Percentiles rank a stretch among this genome's conserved stretches.
These are phyloP conservation scores for Chromis chromis DNA, from an alignment of 2,797 vertebrate species.

Conservation along the genomic window DNA sequence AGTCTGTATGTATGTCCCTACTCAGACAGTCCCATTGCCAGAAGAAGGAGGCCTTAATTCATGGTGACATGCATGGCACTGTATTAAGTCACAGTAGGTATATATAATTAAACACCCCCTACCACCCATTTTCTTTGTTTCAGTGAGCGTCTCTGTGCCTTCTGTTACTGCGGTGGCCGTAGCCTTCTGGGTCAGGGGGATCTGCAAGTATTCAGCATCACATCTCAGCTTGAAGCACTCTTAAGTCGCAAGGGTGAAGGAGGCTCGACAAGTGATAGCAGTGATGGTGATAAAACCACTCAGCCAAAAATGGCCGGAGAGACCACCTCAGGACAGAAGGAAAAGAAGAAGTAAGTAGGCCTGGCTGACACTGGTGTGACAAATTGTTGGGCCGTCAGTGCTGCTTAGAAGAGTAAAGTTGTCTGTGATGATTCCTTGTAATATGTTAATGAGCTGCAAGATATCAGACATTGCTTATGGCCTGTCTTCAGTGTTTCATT, in stretches of 20 bases:
- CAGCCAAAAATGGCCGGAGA: slow-evolving; percentile 73
- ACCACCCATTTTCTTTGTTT: slow-evolving; percentile 62
- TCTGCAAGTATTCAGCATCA: slow-evolving; percentile 90
- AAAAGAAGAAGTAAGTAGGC: slow-evolving; percentile 81
- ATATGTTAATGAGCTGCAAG: slow-evolving; percentile 39
- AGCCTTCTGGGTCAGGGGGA: slow-evolving; percentile 98
- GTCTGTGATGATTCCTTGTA: slow-evolving; percentile 33
- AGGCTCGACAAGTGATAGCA: slow-evolving; percentile 73
- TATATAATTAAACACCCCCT: slow-evolving; percentile 74
- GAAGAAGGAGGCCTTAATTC: slow-evolving; percentile 67
- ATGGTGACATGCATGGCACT: slow-evolving; percentile 57
- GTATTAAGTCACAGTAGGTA: slow-evolving; percentile 68
- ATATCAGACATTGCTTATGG: slow-evolving; percentile 2
- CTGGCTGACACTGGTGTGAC: slow-evolving; percentile 14
- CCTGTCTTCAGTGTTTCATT: not conserved
- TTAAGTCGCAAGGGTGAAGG: slow-evolving; percentile 66
- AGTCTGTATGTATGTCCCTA: slow-evolving; percentile 31
- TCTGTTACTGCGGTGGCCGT: slow-evolving; percentile 96
- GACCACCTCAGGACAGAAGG: slow-evolving; percentile 81
- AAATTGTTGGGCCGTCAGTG: slow-evolving; percentile 29
- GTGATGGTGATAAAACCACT: slow-evolving; percentile 80
- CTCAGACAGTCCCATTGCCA: slow-evolving; percentile 24
- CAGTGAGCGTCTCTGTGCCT: slow-evolving; percentile 94
- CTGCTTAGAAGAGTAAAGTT: slow-evolving; percentile 24
- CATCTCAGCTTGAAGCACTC: slow-evolving; percentile 85